Evolutionary conservation across 2,888 invertebrate species (phyloP).

Genomic region (Spicauda simplicius): DNA sequence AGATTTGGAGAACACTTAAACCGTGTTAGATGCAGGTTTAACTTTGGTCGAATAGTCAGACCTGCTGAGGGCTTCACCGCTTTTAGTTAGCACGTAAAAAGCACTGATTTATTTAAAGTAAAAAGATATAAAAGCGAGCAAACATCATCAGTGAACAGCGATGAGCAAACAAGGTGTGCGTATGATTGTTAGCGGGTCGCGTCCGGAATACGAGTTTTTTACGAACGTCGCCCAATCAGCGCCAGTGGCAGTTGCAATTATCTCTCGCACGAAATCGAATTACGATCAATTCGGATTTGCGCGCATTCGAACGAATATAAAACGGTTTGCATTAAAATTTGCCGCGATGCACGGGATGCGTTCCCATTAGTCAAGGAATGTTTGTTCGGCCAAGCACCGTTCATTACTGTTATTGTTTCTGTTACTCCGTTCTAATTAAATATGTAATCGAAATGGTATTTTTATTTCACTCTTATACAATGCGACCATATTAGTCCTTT

Average conservation of each 20-base stretch:
- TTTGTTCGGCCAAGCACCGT: constrained; percentile 59
- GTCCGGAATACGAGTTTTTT: constrained; percentile 66
- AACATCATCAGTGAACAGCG: constrained; percentile 77
- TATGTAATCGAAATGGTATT: neutral
- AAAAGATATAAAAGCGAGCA: constrained; percentile 68
- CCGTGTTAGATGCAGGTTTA: too few species aligned
- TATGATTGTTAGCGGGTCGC: constrained; percentile 69
- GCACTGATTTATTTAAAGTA: constrained; percentile 40
- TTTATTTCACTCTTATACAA: too few species aligned
- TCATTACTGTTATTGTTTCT: constrained; percentile 28
- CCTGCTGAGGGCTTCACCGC: neutral
- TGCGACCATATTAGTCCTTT: too few species aligned
- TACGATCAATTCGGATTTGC: constrained; percentile 86
- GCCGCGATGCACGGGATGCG: constrained; percentile 78
- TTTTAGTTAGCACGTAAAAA: constrained; percentile 2
- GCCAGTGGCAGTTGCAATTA: constrained; percentile 84
- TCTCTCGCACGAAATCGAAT: constrained; percentile 82
- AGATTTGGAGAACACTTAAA: too few species aligned
- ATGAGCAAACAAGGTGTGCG: constrained; percentile 73
- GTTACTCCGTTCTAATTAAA: neutral
- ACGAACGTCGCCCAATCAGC: constrained; percentile 77
- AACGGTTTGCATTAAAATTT: constrained; percentile 85
- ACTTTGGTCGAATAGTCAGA: too few species aligned
- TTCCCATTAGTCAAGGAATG: constrained; percentile 80
- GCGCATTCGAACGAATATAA: constrained; percentile 83